Evolutionary conservation across 1,140 invertebrate genomes (phyloP).

Genomic region (Aphelinus atriplicis): DNA sequence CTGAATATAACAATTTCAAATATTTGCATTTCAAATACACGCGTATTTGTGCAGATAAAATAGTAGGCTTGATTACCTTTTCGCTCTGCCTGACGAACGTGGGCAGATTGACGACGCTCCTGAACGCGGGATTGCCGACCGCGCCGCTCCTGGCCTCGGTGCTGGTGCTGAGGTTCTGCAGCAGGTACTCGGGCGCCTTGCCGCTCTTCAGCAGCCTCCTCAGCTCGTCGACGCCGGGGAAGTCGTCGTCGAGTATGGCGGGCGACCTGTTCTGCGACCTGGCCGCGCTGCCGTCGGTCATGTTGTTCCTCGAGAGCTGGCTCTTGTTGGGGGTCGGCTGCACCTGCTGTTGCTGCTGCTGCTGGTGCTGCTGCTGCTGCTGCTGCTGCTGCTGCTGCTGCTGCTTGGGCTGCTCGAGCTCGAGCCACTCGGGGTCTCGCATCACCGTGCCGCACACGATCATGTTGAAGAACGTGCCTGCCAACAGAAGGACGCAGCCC

Average conservation of each 20-base stretch:
- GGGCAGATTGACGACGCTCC: constrained; percentile 78
- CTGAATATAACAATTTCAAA: neutral
- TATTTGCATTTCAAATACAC: neutral
- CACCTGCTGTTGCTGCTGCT: constrained; percentile 56
- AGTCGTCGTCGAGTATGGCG: constrained; percentile 62
- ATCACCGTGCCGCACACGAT: constrained; percentile 87
- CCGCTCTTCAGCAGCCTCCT: constrained; percentile 74
- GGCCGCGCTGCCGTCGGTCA: neutral
- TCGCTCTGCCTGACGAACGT: constrained; percentile 77
- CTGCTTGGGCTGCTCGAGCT: constrained; percentile 70
- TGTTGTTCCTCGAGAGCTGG: constrained; percentile 12
- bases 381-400: constrained; percentile 18
- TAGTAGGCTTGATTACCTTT: constrained; percentile 64
- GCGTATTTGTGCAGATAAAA: neutral
- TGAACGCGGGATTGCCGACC: constrained; percentile 56
- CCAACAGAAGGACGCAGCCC: constrained; percentile 81
- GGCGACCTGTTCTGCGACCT: constrained; percentile 3
- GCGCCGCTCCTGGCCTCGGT: constrained; percentile 56
- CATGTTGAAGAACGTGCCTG: constrained; percentile 84
- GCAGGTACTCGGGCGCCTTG: constrained; percentile 72
- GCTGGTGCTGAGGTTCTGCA: constrained; percentile 72
- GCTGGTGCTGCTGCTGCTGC: constrained; percentile 77
- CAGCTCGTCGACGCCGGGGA: constrained; percentile 74
- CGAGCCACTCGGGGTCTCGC: constrained; percentile 85
- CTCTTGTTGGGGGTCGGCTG: constrained; percentile 52